A percentile compares a stretch with the other conserved stretches of the same genome.
Conservation (phyloP, 1,140 invertebrate genomes). For the Drosophila athabasca region DNA sequence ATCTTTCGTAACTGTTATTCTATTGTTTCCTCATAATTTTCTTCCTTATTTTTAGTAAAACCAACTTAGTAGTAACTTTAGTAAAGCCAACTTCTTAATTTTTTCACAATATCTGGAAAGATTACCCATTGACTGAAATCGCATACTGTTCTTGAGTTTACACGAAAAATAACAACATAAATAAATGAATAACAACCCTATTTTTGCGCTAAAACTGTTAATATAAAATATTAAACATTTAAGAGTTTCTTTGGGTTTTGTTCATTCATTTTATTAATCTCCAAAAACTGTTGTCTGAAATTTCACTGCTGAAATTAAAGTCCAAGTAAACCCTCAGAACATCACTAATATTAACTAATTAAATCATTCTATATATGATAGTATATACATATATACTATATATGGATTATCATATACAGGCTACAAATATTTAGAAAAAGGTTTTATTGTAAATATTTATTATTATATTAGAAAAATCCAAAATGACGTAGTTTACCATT, state of each 20-base stretch:
- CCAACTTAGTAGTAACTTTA: no score
- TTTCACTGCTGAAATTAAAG: no score
- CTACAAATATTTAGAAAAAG: background rate
- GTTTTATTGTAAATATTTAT: slow-evolving; percentile 25
- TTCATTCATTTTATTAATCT: background rate
- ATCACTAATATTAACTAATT: background rate
- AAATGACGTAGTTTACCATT: slow-evolving; percentile 7
- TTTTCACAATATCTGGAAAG: no score
- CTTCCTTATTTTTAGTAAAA: no score
- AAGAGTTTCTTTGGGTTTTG: background rate
- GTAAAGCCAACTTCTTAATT: no score
- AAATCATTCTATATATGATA: no score
- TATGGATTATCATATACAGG: background rate
- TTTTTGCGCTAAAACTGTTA: background rate
- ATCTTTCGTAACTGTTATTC: background rate
- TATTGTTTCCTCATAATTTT: background rate
- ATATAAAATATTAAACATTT: background rate
- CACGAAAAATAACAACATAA: no score
- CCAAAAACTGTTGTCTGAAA: background rate
- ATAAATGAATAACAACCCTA: no score
- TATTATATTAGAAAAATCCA: slow-evolving; percentile 25
- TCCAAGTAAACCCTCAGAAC: background rate
- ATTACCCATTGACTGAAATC: no score
- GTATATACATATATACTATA: no score
- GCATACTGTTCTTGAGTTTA: no score